Conservation (phyloP, 2,113 vertebrate species). For the Chloropsis cyanopogon region DNA sequence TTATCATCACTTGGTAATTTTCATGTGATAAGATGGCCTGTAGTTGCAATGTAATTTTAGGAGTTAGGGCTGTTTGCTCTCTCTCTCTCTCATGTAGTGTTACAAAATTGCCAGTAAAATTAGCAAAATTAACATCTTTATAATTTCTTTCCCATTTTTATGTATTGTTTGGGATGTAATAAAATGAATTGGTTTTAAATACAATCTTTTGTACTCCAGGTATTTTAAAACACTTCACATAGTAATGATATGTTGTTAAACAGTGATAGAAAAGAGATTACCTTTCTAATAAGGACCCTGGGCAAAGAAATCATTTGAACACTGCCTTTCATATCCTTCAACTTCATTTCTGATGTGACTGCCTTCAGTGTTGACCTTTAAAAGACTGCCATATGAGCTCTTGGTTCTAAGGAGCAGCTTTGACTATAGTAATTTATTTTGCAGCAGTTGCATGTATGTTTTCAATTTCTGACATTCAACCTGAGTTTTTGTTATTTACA, state of each 20-base stretch:
- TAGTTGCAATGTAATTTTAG: background rate
- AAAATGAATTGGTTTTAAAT: constrained; percentile 25
- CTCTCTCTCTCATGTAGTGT: background rate
- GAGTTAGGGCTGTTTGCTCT: background rate
- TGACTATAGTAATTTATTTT: constrained; percentile 35
- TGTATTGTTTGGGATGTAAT: background rate
- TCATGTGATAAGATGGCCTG: background rate
- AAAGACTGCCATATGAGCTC: constrained; percentile 15
- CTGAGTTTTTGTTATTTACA: constrained; percentile 3
- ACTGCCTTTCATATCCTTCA: background rate
- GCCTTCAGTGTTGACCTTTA: constrained; percentile 42
- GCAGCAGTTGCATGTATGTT: constrained; percentile 31
- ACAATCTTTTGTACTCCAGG: background rate
- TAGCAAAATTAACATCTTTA: constrained; percentile 33
- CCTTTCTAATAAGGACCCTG: constrained; percentile 33
- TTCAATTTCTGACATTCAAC: constrained; percentile 38
- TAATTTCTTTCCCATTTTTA: background rate
- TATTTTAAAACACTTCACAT: constrained; percentile 34
- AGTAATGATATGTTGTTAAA: constrained; percentile 48
- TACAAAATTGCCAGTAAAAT: constrained; percentile 24
- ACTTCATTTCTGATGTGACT: constrained; percentile 14
- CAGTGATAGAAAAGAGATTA: constrained; percentile 38
- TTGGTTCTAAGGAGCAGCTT: constrained; percentile 27
- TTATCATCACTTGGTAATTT: constrained; percentile 5
- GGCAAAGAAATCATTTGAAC: constrained; percentile 9